Percentiles rank a stretch among this genome's conserved stretches.
Evolutionary conservation across 2,113 vertebrate genomes (phyloP).

Genomic region (Mobula birostris): DNA sequence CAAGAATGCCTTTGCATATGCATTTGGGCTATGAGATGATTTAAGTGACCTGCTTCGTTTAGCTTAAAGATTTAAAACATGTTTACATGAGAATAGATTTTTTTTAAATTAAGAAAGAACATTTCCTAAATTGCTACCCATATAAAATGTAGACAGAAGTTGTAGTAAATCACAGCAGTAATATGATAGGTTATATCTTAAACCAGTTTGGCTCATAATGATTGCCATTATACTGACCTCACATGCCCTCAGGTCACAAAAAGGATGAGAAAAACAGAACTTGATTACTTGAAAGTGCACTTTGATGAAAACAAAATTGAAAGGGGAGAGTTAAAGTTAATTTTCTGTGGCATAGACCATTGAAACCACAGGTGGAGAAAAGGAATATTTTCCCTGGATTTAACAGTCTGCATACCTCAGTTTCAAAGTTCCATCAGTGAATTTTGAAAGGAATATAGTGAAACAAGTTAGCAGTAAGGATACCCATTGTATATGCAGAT

Average conservation of each 20-base stretch:
- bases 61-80: neutral
- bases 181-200: constrained; percentile 15
- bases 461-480: neutral
- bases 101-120: neutral
- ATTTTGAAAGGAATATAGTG: neutral
- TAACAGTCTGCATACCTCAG: neutral
- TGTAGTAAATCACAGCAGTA: neutral
- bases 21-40: neutral
- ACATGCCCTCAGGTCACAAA: constrained; percentile 3
- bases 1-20: neutral
- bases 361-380: neutral
- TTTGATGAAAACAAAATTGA: constrained; percentile 27
- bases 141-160: neutral
- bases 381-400: neutral
- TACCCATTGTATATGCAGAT: neutral
- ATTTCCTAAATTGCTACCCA: neutral
- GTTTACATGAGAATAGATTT: neutral
- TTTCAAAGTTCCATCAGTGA: neutral
- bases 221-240: constrained; percentile 12
- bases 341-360: neutral
- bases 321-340: neutral
- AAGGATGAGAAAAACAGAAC: neutral
- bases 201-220: neutral
- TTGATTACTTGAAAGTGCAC: constrained; percentile 1
- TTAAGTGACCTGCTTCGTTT: neutral